Percentiles rank a stretch among this genome's conserved stretches.
phyloP scores from a whole-genome alignment of 2,113 vertebrate genomes.

The Ondatra zibethicus region DNA sequence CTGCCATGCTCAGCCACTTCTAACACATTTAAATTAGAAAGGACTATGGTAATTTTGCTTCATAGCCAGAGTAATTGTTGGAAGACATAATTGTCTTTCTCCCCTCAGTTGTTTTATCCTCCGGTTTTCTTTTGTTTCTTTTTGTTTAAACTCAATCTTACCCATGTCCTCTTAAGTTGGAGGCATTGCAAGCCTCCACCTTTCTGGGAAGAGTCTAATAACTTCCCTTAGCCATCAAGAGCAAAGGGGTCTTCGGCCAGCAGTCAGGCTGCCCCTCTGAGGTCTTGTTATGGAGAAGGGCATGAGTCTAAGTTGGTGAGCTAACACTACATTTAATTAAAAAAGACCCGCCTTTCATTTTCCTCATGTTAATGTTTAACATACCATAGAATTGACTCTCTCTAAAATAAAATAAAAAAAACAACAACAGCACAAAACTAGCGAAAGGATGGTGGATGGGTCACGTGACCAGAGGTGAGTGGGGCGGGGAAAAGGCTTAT shows the following conservation, averaged over 20 bases:
- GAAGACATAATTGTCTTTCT: constrained; percentile 89
- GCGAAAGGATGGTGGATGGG: constrained; percentile 13
- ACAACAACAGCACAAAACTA: not conserved
- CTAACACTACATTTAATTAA: constrained; percentile 79
- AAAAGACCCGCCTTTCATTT: constrained; percentile 66
- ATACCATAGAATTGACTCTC: constrained; percentile 51
- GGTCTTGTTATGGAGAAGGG: constrained; percentile 65
- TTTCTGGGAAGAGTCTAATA: constrained; percentile 81
- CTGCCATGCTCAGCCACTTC: constrained; percentile 89
- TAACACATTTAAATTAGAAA: constrained; percentile 91
- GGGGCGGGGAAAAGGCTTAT: not conserved
- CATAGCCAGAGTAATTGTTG: constrained; percentile 88
- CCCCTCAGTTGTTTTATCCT: constrained; percentile 83
- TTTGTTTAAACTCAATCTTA: constrained; percentile 83
- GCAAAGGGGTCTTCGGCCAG: constrained; percentile 79
- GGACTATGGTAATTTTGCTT: constrained; percentile 91
- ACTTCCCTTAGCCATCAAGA: constrained; percentile 81
- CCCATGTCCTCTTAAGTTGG: constrained; percentile 81
- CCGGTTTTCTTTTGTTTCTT: constrained; percentile 78
- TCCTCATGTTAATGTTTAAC: constrained; percentile 77
- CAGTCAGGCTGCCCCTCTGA: constrained; percentile 73
- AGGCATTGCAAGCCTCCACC: constrained; percentile 77
- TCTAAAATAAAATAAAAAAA: constrained; percentile 39
- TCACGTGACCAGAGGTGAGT: not conserved
- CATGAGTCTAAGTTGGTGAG: constrained; percentile 61